Percentiles rank a stretch among this genome's conserved stretches.
These are phyloP conservation scores for Drosophila pseudoananassae DNA, from an alignment of 1,140 invertebrate genomes.

Conservation along the genomic window DNA sequence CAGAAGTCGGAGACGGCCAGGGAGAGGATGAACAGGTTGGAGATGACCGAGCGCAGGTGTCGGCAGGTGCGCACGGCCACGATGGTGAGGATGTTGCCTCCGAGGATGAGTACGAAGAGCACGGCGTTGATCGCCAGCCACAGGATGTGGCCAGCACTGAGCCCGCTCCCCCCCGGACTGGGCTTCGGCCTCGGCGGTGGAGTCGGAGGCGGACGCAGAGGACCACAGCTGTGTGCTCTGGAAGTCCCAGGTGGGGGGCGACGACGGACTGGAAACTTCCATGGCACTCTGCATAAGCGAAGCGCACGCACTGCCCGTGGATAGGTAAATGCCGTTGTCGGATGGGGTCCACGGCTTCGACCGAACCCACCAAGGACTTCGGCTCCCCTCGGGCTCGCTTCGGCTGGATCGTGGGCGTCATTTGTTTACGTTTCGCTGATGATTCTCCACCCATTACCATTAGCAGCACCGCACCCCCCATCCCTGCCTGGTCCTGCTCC, in stretches of 20 bases:
- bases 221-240: slow-evolving; percentile 1
- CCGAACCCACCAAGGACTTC: slow-evolving; percentile 55
- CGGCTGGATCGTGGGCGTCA: slow-evolving; percentile 55
- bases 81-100: slow-evolving; percentile 90
- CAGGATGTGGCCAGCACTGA: slow-evolving; percentile 49
- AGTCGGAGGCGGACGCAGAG: background rate
- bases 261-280: slow-evolving; percentile 18
- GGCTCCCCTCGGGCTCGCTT: background rate
- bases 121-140: slow-evolving; percentile 87
- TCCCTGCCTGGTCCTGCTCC: background rate
- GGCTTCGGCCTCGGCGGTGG: background rate
- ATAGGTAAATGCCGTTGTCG: slow-evolving; percentile 44
- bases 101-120: slow-evolving; percentile 88
- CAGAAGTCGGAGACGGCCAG: slow-evolving; percentile 90
- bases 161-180: background rate
- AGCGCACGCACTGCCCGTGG: slow-evolving; percentile 52
- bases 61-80: slow-evolving; percentile 88
- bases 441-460: background rate
- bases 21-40: slow-evolving; percentile 90
- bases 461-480: too few species aligned
- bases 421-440: slow-evolving; percentile 75
- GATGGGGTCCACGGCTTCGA: background rate
- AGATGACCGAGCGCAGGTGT: slow-evolving; percentile 85
- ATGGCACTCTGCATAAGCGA: slow-evolving; percentile 28
- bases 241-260: slow-evolving; percentile 14